A percentile compares a stretch with the other conserved stretches of the same genome.
Conservation (phyloP, 2,888 invertebrate species). For the Synergus umbraculus region DNA sequence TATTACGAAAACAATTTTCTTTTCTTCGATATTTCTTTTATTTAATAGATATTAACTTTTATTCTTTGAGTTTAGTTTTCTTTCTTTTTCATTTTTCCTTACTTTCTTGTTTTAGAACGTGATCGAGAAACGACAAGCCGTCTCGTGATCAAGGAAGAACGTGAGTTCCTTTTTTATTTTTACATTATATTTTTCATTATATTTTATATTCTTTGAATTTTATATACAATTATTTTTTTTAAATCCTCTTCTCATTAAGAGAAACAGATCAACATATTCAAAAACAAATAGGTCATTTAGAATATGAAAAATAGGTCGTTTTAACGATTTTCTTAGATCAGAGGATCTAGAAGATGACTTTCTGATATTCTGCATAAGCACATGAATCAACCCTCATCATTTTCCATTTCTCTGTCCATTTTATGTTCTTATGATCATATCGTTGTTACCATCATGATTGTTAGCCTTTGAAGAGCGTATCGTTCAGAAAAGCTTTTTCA, state of each 20-base stretch:
- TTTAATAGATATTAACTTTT: constrained; percentile 30
- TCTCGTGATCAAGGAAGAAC: constrained; percentile 67
- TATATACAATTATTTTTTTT: too few relatives aligned
- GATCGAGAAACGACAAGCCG: constrained; percentile 63
- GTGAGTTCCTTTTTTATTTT: constrained; percentile 67
- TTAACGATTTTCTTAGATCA: too few relatives aligned
- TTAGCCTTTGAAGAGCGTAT: constrained; percentile 59
- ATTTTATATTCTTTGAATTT: not conserved
- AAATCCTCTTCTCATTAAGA: too few relatives aligned
- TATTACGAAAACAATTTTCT: too few relatives aligned
- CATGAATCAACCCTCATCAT: not conserved
- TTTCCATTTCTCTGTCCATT: not conserved
- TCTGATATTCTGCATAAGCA: not conserved
- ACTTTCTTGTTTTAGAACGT: constrained; percentile 70
- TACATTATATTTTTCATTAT: constrained; percentile 46
- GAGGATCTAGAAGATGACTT: not conserved
- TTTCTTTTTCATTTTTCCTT: constrained; percentile 54
- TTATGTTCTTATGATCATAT: constrained; percentile 23
- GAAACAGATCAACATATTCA: too few relatives aligned
- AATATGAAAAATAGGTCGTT: not conserved
- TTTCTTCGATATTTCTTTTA: not conserved
- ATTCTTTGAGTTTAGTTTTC: constrained; percentile 22
- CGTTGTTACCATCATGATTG: constrained; percentile 47
- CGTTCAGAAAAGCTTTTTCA: constrained; percentile 52
- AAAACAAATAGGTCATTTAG: not conserved